Base-by-base conservation (phyloP, 2,888 invertebrate species). In the Lycia hirtaria region DNA sequence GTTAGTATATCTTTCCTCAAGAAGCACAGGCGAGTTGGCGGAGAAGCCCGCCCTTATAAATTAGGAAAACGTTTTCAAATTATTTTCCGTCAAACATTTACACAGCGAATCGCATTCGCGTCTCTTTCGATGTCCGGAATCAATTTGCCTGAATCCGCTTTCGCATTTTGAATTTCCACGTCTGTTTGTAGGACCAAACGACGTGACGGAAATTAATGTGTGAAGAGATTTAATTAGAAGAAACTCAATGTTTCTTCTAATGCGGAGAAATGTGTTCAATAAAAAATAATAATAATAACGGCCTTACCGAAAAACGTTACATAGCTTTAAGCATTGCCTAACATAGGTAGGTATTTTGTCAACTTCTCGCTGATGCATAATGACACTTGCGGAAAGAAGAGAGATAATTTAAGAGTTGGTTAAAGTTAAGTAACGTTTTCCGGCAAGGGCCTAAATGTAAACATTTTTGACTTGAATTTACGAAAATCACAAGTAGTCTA, bases 191-290 rank as follows among this genome's bases (percentile, higher is more conserved):
- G 75, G 70, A n/a, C 35, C 17, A 14, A 14, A 7, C 38, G 28
- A 83, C 83, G 82, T 76, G 81, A 82, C 78, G 85, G 84, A 88
- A 88, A 89, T 90, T 86, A 85, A 85, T 88, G 88, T 89, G 84
- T 88, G 83, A 88, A 80, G 78, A 83, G 80, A n/a, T n/a, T n/a
- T n/a, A n/a, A n/a, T n/a, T n/a, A n/a, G n/a, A n/a, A n/a, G n/a
- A n/a, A n/a, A n/a, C n/a, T n/a, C n/a, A n/a, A n/a, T 81, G 76
- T 85, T 83, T 79, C 69, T 72, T 71, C 62, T 64, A 66, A 63
- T 19, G 49, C 56, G 69, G 71, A 69, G 74, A 73, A 78, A 78
- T 69, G 69, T 76, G 69, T 65, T 71, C 68, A 66, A 68, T 73
- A 56, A 59, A 73, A 76, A 69, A 70, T 68, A 59, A n/a, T n/a